Evolutionary conservation across 2,888 invertebrate genomes (phyloP).

Genomic region (Autographa pulchrina): DNA sequence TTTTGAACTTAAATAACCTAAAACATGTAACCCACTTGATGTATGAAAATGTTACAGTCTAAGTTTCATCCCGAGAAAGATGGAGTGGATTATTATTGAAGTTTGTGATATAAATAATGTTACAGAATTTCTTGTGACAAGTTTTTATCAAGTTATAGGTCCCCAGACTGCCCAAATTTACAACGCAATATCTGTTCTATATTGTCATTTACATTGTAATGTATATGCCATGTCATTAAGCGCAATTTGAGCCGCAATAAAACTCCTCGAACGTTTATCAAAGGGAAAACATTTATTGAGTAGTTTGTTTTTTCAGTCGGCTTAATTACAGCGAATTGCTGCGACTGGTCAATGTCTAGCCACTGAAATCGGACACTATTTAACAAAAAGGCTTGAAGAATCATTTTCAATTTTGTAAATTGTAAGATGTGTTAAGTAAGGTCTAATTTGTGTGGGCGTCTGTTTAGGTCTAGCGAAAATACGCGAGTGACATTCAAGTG

Average conservation of each 20-base stretch:
- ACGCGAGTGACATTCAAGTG: not conserved
- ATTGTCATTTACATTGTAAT: slow-evolving; percentile 36
- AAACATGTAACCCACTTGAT: not conserved
- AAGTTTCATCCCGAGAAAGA: not conserved
- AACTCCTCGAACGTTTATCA: not conserved
- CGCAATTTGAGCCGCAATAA: not conserved
- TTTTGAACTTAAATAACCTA: not conserved
- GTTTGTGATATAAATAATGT: not conserved
- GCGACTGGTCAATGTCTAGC: not conserved
- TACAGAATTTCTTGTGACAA: not conserved
- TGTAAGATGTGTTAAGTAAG: not conserved
- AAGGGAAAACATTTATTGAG: not conserved
- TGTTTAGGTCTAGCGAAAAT: not conserved
- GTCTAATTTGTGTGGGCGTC: not conserved
- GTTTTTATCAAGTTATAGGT: slow-evolving; percentile 10
- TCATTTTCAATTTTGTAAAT: not conserved
- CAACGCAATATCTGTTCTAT: slow-evolving; percentile 34
- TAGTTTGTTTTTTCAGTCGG: not conserved
- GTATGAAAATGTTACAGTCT: not conserved
- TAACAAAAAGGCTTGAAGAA: not conserved
- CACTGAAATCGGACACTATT: not conserved
- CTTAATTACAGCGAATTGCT: not conserved
- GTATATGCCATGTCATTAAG: slow-evolving; percentile 22
- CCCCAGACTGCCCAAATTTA: slow-evolving; percentile 43
- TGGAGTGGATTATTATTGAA: slow-evolving; percentile 8